Evolutionary conservation across 2,113 vertebrate genomes (phyloP), one percentile per base, ranked within the genome.

Genomic region (Hippocampus mohnikei): DNA sequence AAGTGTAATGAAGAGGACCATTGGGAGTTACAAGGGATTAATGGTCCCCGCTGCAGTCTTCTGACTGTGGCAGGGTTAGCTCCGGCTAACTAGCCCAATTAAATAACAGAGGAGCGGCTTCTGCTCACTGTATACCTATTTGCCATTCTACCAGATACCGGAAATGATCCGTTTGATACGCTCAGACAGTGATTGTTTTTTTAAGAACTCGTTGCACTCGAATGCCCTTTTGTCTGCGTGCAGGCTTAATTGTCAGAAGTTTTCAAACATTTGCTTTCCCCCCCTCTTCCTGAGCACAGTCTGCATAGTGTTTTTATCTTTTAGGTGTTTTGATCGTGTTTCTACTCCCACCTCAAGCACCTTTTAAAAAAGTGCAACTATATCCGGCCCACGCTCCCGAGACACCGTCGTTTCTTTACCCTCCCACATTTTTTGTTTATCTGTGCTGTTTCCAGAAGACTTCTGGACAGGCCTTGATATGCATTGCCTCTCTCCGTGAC

Each of bases 41-140:
- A 83, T 83, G 71, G 72, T 68, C 67, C 85, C 61, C 15, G 40
- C 11, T 44, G 48, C 58, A 72, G 69, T 66, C 75, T 44, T 81
- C 77, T 75, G 69, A 82, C 82, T 37, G 58, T 64, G 78, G 88
- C 84, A 84, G 79, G 4, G 74, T 74, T 79, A 70, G 78, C 69
- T 62, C 20, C 60, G 67, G 75, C 80, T 89, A 88, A 82, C 81
- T 70, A 75, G 80, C 87, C 41, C 85, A 89, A 88, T 90, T 90
- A 90, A 70, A 81, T 67, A 53, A 48, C 61, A 63, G 80, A 74
- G 56, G 69, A 75, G 42, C 41, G 67, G 67, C 78, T 87, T 70
- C 67, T 66, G 72, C 77, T 79, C 62, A 20, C 23, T 11, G 48
- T 42, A 44, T 75, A 79, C 72, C 71, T 85, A 75, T 83, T 46